Conservation (phyloP, 2,113 vertebrate species). For the Oryzias javanicus region DNA sequence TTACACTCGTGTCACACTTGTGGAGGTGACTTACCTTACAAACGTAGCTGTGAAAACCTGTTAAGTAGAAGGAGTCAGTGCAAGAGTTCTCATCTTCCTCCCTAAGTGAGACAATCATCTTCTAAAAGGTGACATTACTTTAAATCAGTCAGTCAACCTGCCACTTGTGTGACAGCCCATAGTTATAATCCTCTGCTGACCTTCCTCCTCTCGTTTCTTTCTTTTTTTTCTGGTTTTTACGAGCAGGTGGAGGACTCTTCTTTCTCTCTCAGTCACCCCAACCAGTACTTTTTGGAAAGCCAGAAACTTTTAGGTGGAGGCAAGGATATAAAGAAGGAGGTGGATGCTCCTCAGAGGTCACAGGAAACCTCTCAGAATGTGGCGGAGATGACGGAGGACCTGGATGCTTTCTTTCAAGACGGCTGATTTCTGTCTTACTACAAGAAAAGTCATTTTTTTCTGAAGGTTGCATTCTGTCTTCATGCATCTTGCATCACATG, state of each 20-base stretch:
- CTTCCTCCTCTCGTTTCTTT: background rate
- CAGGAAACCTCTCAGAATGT: conserved; percentile 47
- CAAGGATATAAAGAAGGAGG: conserved; percentile 86
- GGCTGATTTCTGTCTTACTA: conserved; percentile 38
- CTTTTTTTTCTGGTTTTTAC: conserved; percentile 31
- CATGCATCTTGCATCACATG: background rate
- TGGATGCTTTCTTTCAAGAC: conserved; percentile 83
- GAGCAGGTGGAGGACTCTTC: conserved; percentile 85
- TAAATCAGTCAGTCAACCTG: conserved; percentile 25
- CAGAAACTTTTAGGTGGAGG: conserved; percentile 72
- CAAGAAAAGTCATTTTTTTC: background rate
- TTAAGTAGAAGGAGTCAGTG: conserved; percentile 15
- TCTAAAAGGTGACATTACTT: conserved; percentile 5
- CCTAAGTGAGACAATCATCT: background rate
- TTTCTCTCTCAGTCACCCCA: conserved; percentile 95
- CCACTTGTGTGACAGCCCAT: conserved; percentile 1
- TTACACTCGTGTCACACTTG: conserved; percentile 15
- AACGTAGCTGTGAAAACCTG: conserved; percentile 10
- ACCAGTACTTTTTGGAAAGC: conserved; percentile 96
- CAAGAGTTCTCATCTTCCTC: background rate
- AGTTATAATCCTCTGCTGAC: conserved; percentile 1
- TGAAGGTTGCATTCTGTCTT: background rate
- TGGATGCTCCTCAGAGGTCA: conserved; percentile 73
- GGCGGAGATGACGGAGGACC: conserved; percentile 76
- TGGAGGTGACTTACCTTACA: conserved; percentile 7